phyloP scores from a whole-genome alignment of 2,888 invertebrate species.

The Monoplex corrugatus region DNA sequence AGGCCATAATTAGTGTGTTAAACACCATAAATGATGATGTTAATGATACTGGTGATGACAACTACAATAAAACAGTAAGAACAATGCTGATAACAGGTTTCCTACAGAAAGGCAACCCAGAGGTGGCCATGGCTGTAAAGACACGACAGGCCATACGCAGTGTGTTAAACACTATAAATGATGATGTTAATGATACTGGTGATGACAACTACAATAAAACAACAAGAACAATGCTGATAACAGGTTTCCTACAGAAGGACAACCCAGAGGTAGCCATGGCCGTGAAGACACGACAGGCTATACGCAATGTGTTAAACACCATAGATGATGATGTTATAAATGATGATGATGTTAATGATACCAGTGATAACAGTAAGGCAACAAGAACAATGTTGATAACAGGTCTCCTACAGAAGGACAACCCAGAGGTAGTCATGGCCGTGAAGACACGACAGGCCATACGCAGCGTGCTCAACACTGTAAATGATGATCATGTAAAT shows the following conservation, averaged over 20 bases:
- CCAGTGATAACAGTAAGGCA: neutral
- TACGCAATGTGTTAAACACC: constrained; percentile 85
- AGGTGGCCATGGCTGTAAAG: constrained; percentile 86
- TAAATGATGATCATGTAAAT: neutral
- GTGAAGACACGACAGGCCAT: constrained; percentile 87
- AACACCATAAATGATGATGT: too few relatives aligned
- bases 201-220: too few relatives aligned
- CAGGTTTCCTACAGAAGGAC: constrained; percentile 84
- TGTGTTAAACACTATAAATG: constrained; percentile 85
- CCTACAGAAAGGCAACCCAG: constrained; percentile 84
- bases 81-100: too few relatives aligned
- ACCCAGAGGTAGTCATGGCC: constrained; percentile 84
- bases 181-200: too few relatives aligned
- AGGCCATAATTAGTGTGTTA: constrained; percentile 85
- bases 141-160: constrained; percentile 86
- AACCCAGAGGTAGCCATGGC: constrained; percentile 85
- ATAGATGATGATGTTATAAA: neutral
- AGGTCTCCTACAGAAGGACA: constrained; percentile 84
- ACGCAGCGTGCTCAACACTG: constrained; percentile 85
- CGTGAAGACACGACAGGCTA: constrained; percentile 86
- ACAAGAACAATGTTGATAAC: neutral
- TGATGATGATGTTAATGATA: neutral
- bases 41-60: too few relatives aligned
- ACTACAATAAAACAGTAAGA: too few relatives aligned
- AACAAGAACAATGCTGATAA: too few relatives aligned